Evolutionary conservation across 2,888 invertebrate species (phyloP).

Genomic region (Chaetogeoica ovagalla): DNA sequence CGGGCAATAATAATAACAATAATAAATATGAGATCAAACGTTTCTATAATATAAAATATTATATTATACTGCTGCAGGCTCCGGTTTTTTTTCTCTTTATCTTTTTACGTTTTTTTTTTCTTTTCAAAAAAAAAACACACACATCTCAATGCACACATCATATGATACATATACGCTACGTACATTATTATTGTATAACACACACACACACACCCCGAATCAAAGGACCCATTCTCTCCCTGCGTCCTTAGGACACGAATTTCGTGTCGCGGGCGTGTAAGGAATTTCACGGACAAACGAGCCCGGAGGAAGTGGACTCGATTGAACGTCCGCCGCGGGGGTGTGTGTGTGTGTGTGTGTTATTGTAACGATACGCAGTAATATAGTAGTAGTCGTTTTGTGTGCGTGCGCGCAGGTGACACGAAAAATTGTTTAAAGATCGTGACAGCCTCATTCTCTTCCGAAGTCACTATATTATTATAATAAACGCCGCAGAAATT

Average conservation of each 20-base stretch:
- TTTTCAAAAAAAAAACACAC: too few species aligned
- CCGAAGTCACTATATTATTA: too few species aligned
- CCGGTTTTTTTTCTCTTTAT: too few species aligned
- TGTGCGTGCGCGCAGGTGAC: conserved; percentile 23
- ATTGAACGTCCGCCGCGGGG: conserved; percentile 49
- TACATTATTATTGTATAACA: too few species aligned
- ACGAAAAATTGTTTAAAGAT: conserved; percentile 12
- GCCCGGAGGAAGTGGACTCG: conserved; percentile 46
- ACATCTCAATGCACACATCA: neutral
- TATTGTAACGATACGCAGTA: neutral
- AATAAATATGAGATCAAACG: too few species aligned
- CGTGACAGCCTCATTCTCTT: neutral
- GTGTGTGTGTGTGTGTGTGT: neutral
- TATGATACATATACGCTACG: neutral
- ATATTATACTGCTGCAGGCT: too few species aligned
- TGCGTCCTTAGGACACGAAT: neutral
- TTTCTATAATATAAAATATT: neutral
- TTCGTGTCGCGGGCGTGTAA: conserved; percentile 38
- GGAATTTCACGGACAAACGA: conserved; percentile 51
- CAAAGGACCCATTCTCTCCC: neutral
- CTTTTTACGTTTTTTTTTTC: too few species aligned
- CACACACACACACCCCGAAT: neutral
- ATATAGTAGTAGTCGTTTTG: too few species aligned
- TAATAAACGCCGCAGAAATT: neutral
- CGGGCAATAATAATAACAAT: too few species aligned